Evolutionary conservation across 2,113 vertebrate species (phyloP).

Genomic region (Lagopus leucura): DNA sequence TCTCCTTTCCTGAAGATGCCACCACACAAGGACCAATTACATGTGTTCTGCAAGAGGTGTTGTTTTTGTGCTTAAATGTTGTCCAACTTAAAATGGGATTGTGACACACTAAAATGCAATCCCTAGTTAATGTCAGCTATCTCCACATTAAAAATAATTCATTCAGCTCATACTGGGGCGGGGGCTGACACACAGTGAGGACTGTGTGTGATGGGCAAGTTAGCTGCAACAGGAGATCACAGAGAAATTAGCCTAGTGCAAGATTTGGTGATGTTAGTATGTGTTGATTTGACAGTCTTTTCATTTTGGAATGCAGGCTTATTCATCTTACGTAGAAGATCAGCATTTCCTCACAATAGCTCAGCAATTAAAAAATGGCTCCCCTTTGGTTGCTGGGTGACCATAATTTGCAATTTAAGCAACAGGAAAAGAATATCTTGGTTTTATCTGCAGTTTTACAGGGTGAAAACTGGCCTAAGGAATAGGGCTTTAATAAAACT

Average conservation of each 20-base stretch:
- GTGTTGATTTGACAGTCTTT: slow-evolving; percentile 3
- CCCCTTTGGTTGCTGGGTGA: neutral
- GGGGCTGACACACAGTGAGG: neutral
- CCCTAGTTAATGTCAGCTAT: neutral
- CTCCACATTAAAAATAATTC: neutral
- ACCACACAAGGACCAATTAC: neutral
- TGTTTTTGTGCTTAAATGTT: neutral
- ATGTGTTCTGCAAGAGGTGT: neutral
- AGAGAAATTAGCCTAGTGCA: neutral
- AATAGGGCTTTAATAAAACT: neutral
- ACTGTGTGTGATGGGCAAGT: neutral
- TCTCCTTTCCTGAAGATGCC: neutral
- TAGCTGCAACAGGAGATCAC: neutral
- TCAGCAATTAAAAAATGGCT: neutral
- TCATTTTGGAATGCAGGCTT: neutral
- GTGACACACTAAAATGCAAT: neutral
- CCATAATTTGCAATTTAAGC: neutral
- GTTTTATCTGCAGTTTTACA: neutral
- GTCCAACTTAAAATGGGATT: neutral
- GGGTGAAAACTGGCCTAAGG: neutral
- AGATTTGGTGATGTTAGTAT: neutral
- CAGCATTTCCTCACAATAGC: neutral
- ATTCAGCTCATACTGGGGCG: neutral
- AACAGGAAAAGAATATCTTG: neutral
- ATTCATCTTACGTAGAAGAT: neutral